Evolutionary conservation across 2,113 vertebrate species (phyloP), one percentile per base, ranked within the genome.

Genomic region (Odocoileus virginianus): DNA sequence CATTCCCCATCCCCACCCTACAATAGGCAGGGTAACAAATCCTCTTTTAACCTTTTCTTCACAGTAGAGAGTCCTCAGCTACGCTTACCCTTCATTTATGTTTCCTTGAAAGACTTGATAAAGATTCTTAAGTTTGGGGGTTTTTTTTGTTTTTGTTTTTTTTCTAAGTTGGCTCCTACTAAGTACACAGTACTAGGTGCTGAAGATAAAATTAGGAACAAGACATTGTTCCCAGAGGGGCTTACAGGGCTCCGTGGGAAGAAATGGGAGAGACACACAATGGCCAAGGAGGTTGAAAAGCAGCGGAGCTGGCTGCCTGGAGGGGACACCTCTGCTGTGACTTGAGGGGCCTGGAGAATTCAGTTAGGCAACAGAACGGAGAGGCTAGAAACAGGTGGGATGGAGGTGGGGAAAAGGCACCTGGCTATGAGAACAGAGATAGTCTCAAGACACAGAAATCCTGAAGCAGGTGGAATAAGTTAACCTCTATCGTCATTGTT

Each of bases 191-290:
- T 64, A 61, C n/a, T 74, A 50, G 25, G 12, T 90, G 45, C 43
- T 93, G 25, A 57, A 87, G 57, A 95, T 95, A 92, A 93, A 96
- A 97, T 90, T 57, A 89, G 36, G n/a, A 79, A 61, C 2, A 87
- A 82, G 17, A n/a, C 45, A 28, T 5, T 61, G 17, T 76, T 87
- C 47, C 47, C 33, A 40, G 6, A 64, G 84, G 61, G 81, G 43
- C 54, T 94, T 58, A 30, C 27, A 91, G n/a, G 33, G 11, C 4
- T n/a, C 23, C 7, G 6, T 2, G 33, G 33, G 40, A 82, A 79
- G 61, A 91, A 87, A 76, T 3, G 55, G 28, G 33, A 94, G 36
- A 84, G 58, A 30, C 61, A 67, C 6, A 61, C 9, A 81, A 61
- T 14, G 19, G 25, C 14, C 47, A 55, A 52, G 36, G 91, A 87